phyloP scores from a whole-genome alignment of 2,888 invertebrate genomes.

The Apamea crenata region DNA sequence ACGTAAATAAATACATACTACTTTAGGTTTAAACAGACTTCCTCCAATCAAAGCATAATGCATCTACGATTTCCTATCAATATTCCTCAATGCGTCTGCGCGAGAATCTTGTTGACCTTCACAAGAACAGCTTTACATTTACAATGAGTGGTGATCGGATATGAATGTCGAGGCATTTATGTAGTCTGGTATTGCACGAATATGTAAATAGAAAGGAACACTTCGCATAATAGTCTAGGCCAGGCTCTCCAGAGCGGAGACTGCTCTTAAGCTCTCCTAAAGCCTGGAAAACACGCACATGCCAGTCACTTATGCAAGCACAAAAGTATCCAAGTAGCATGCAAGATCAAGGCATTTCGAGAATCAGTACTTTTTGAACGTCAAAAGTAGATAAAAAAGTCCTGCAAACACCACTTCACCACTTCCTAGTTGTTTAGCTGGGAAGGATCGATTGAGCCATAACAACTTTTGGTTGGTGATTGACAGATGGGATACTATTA shows the following conservation, averaged over 20 bases:
- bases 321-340: too few relatives aligned
- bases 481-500: not conserved
- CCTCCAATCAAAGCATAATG: constrained; percentile 20
- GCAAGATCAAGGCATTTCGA: not conserved
- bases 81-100: constrained; percentile 27
- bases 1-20: not conserved
- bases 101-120: constrained; percentile 64
- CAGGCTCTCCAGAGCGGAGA: not conserved
- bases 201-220: constrained; percentile 42
- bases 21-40: not conserved
- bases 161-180: constrained; percentile 32
- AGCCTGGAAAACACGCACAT: not conserved
- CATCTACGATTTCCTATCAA: constrained; percentile 25
- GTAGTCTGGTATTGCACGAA: constrained; percentile 33
- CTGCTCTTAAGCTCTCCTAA: not conserved
- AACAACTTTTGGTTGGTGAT: not conserved
- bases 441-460: not conserved
- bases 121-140: constrained; percentile 35
- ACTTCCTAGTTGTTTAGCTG: not conserved
- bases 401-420: not conserved
- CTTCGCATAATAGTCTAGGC: not conserved
- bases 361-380: not conserved
- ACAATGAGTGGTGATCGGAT: constrained; percentile 27
- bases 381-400: not conserved
- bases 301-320: too few relatives aligned